Evolutionary conservation across 2,113 vertebrate species (phyloP), one percentile per base, ranked within the genome.

Genomic region (Limnothrissa miodon): DNA sequence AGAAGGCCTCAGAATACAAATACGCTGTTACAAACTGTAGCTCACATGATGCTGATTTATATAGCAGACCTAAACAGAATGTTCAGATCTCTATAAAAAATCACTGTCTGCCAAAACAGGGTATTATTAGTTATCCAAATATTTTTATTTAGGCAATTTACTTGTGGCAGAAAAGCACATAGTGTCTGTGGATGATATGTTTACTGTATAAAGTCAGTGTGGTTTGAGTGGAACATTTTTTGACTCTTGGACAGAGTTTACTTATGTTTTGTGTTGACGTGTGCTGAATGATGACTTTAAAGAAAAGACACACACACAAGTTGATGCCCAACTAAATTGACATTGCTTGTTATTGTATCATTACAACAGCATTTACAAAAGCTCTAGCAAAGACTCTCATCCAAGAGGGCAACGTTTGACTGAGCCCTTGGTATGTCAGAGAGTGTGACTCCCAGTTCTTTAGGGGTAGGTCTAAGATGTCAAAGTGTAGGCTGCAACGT

Each of bases 351-450:
- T 11, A 33, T 36, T 39, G 15, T 36, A 13, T 90, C 90, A 70
- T 91, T 81, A 84, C 90, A n/a, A n/a, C 59, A 62, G 90, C 83
- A 88, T 89, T 92, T 91, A 89, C 82, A 39, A 70, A 70, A 85
- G 81, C 56, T 78, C 81, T 81, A 78, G 33, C 81, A n/a, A n/a
- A n/a, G 80, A 51, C 78, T 82, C 9, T 25, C 23, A 42, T 79
- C 78, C 78, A 48, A 84, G 79, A 66, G n/a, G 82, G 86, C 78
- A 78, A 87, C 74, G 42, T 90, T 83, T 88, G 85, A 88, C 39
- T 85, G 85, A 89, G 66, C 51, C 66, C 89, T 86, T 88, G 87
- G 87, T 91, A 91, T 87, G 84, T 81, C 81, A 48, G 44, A 85
- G 78, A 84, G 80, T 48, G 51, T 78, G 56, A 78, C 80, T 84